Conservation (phyloP, 2,113 vertebrate genomes). For the Aspiorhynchus laticeps region DNA sequence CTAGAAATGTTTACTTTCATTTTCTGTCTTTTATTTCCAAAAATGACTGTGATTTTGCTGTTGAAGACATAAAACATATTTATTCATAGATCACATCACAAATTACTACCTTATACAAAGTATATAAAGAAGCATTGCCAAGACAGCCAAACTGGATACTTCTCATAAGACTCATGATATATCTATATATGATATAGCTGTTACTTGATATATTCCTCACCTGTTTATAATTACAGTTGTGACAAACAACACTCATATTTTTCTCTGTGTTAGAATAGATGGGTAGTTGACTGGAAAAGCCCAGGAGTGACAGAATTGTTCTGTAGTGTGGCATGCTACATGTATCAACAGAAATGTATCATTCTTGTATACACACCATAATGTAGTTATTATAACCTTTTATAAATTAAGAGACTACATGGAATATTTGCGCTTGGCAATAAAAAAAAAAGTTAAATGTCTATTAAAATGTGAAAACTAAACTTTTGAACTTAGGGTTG, state of each 20-base stretch:
- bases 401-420: not conserved
- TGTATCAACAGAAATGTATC: not conserved
- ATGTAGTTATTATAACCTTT: not conserved
- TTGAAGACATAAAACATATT: not conserved
- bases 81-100: not conserved
- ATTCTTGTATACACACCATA: not conserved
- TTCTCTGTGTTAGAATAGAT: not conserved
- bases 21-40: not conserved
- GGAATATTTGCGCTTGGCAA: not conserved
- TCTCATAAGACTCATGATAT: not conserved
- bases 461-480: not conserved
- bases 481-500: not conserved
- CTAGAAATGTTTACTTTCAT: not conserved
- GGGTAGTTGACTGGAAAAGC: not conserved
- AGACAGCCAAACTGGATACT: not conserved
- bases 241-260: not conserved
- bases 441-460: not conserved
- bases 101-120: not conserved
- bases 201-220: not conserved
- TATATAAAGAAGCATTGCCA: not conserved
- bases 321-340: not conserved
- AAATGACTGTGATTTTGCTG: not conserved
- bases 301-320: not conserved
- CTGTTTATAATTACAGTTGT: not conserved
- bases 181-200: not conserved